Conservation (phyloP, 2,797 vertebrate genomes). For the Tinamus major region DNA sequence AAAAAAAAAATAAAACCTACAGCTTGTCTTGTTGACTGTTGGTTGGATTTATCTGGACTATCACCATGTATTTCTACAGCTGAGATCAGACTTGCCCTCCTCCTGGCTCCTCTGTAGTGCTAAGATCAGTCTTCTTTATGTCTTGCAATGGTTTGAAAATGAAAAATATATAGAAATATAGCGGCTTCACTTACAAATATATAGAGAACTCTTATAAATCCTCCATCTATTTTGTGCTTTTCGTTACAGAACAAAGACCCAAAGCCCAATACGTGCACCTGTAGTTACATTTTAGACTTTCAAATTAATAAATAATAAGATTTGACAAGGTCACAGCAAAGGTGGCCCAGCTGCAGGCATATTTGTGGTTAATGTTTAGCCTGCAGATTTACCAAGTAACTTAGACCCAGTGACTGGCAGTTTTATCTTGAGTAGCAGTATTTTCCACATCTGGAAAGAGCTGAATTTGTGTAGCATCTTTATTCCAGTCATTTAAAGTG, state of each 20-base stretch:
- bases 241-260: neutral
- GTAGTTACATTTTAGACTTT: slow-evolving; percentile 3
- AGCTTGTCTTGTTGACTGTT: neutral
- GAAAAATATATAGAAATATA: neutral
- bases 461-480: neutral
- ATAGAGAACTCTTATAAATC: neutral
- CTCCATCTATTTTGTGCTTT: neutral
- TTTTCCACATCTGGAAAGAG: neutral
- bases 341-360: neutral
- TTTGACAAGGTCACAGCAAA: slow-evolving; percentile 29
- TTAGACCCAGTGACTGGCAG: neutral
- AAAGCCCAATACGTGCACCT: neutral
- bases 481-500: neutral
- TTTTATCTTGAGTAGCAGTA: neutral
- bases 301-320: slow-evolving; percentile 26
- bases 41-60: neutral
- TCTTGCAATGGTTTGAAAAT: neutral
- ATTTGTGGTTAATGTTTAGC: neutral
- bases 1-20: neutral
- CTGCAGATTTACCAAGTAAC: neutral
- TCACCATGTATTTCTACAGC: neutral
- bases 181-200: neutral
- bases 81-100: neutral
- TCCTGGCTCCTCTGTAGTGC: neutral
- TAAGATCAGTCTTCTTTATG: neutral